A percentile compares a stretch with the other conserved stretches of the same genome.
These are phyloP conservation scores for Anarrhichthys ocellatus DNA, from an alignment of 2,113 vertebrate genomes.

Conservation along the genomic window DNA sequence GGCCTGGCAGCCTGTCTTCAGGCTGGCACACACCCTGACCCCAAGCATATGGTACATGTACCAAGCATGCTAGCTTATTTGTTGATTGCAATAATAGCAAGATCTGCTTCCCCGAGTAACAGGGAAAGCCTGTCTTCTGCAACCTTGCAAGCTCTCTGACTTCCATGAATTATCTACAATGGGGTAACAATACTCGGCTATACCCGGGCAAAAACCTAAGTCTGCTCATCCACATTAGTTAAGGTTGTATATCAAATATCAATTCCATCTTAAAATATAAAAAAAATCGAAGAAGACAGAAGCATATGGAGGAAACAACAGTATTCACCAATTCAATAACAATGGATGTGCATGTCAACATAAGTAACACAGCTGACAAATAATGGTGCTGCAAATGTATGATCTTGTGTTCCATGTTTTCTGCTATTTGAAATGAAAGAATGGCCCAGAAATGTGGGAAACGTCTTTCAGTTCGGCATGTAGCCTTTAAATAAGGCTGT, in stretches of 20 bases:
- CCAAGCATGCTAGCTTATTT: conserved; percentile 68
- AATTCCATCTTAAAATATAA: background rate
- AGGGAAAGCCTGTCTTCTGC: conserved; percentile 17
- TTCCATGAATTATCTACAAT: conserved; percentile 32
- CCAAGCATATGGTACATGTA: conserved; percentile 78
- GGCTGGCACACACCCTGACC: conserved; percentile 73
- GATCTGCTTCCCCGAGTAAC: conserved; percentile 18
- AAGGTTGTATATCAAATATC: background rate
- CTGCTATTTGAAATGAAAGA: background rate
- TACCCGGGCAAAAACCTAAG: background rate
- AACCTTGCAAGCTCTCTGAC: conserved; percentile 1
- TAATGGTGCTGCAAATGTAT: background rate
- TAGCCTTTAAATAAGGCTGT: background rate
- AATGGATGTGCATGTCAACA: background rate
- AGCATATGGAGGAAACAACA: background rate
- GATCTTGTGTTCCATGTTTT: background rate
- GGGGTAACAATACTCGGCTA: background rate
- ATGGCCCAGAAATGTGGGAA: background rate
- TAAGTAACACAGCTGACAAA: background rate
- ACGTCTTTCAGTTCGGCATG: background rate
- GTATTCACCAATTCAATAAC: background rate
- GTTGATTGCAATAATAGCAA: conserved; percentile 47
- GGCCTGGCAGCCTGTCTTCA: conserved; percentile 64
- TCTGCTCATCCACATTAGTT: background rate
- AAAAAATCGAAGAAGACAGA: background rate